Percentiles rank a stretch among this genome's conserved stretches.
Evolutionary conservation across 2,113 vertebrate genomes (phyloP).

Genomic region (Limanda limanda): DNA sequence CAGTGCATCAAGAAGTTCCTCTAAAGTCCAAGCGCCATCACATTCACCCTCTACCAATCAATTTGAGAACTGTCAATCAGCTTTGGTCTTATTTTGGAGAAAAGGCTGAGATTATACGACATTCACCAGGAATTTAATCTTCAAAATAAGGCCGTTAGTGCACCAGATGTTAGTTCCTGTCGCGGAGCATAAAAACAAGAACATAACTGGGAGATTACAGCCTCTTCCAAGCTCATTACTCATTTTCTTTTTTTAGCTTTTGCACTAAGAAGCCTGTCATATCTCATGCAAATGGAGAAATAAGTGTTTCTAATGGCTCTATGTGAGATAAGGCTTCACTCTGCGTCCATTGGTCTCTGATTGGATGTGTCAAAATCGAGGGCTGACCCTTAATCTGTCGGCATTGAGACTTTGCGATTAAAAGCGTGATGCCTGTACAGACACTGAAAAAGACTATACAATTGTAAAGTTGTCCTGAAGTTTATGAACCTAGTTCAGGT

Average conservation of each 20-base stretch:
- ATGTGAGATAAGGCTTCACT: conserved; percentile 19
- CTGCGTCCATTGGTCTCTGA: conserved; percentile 22
- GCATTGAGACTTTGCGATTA: conserved; percentile 27
- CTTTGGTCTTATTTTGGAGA: conserved; percentile 3
- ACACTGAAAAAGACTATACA: not conserved
- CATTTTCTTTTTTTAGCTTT: conserved; percentile 8
- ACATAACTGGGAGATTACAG: not conserved
- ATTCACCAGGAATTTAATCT: not conserved
- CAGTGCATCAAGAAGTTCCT: not conserved
- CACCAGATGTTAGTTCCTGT: conserved; percentile 27
- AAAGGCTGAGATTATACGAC: not conserved
- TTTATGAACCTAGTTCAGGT: no score
- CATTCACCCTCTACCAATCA: not conserved
- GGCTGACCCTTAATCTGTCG: conserved; percentile 22
- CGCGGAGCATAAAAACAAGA: conserved; percentile 27
- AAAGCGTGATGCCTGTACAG: not conserved
- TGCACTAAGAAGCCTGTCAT: conserved; percentile 15
- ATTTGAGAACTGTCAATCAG: not conserved
- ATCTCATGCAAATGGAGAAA: conserved; percentile 44
- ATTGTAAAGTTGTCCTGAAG: not conserved
- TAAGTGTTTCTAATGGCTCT: conserved; percentile 42
- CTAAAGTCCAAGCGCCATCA: not conserved
- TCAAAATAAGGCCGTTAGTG: conserved; percentile 8
- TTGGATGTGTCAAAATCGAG: conserved; percentile 39
- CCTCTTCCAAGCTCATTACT: conserved; percentile 23